These are phyloP conservation scores for Bambusicola thoracicus DNA, from an alignment of 2,113 vertebrate genomes.

Conservation along the genomic window DNA sequence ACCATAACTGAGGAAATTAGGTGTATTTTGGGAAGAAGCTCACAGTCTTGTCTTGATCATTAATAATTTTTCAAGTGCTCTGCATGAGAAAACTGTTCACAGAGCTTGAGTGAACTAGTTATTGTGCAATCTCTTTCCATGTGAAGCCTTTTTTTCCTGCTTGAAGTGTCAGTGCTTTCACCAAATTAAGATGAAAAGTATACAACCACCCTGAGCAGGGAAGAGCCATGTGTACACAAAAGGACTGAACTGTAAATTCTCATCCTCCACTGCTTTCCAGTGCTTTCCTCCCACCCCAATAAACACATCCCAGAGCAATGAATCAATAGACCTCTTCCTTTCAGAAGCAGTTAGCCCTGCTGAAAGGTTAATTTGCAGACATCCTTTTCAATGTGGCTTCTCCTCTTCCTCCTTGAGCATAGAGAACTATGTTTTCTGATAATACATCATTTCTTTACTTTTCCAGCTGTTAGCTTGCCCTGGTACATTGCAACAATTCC, in stretches of 20 bases:
- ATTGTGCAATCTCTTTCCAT: neutral
- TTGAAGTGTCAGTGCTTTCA: neutral
- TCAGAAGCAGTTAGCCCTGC: neutral
- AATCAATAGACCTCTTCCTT: neutral
- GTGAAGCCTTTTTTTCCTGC: neutral
- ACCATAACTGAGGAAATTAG: neutral
- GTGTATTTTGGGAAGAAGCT: neutral
- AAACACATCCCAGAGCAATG: neutral
- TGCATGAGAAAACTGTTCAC: neutral
- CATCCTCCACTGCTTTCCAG: neutral
- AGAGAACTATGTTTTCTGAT: neutral
- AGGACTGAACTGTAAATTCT: neutral
- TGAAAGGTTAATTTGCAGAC: slow-evolving; percentile 26
- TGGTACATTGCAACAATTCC: slow-evolving; percentile 75
- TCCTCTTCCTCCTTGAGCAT: neutral
- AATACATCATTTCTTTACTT: slow-evolving; percentile 46
- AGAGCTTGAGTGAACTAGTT: neutral
- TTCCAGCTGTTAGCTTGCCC: slow-evolving; percentile 72
- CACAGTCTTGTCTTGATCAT: neutral
- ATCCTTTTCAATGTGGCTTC: slow-evolving; percentile 14
- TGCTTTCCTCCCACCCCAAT: neutral
- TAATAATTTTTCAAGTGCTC: neutral
- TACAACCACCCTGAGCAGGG: neutral
- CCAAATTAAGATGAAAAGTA: neutral
- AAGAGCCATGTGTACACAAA: neutral